These are phyloP conservation scores for Diplodus puntazzo DNA, from an alignment of 2,797 vertebrate species.

Conservation along the genomic window DNA sequence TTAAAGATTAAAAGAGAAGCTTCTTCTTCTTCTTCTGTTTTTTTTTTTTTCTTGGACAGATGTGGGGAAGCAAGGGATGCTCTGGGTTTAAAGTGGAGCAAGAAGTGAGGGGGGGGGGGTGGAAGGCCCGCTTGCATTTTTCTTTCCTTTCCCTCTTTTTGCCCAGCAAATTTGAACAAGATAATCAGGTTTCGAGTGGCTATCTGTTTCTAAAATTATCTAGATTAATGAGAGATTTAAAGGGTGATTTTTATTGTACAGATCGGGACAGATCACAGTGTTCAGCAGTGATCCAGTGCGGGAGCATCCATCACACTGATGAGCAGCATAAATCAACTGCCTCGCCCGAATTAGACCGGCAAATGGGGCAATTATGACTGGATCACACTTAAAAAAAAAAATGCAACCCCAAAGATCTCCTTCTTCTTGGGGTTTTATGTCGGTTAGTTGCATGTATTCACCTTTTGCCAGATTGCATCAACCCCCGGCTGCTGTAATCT, in stretches of 20 bases:
- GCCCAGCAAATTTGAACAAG: not conserved
- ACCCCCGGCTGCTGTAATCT: conserved; percentile 41
- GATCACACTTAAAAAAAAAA: not conserved
- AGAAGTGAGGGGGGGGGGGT: conserved; percentile 46
- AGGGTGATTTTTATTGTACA: conserved; percentile 22
- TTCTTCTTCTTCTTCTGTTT: conserved; percentile 64
- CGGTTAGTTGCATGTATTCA: not conserved
- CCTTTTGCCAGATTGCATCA: conserved; percentile 25
- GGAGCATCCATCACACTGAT: conserved; percentile 56
- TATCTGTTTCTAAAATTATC: conserved; percentile 22
- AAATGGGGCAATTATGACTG: conserved; percentile 30
- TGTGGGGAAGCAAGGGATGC: conserved; percentile 59
- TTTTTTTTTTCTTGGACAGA: conserved; percentile 67
- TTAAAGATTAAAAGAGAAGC: conserved; percentile 86
- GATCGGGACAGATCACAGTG: conserved; percentile 43
- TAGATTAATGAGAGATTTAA: conserved; percentile 45
- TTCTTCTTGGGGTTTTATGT: not conserved
- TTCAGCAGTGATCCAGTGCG: conserved; percentile 42
- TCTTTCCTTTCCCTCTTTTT: not conserved
- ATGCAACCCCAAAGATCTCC: not conserved
- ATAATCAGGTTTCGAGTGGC: conserved; percentile 7
- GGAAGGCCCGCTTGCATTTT: conserved; percentile 6
- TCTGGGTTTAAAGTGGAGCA: conserved; percentile 57
- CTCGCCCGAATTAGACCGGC: conserved; percentile 27
- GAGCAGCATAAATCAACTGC: conserved; percentile 56